Conservation (phyloP, 30 jellyfish, hydroid and myxozoan genomes). For the Chironex yamaguchii region DNA sequence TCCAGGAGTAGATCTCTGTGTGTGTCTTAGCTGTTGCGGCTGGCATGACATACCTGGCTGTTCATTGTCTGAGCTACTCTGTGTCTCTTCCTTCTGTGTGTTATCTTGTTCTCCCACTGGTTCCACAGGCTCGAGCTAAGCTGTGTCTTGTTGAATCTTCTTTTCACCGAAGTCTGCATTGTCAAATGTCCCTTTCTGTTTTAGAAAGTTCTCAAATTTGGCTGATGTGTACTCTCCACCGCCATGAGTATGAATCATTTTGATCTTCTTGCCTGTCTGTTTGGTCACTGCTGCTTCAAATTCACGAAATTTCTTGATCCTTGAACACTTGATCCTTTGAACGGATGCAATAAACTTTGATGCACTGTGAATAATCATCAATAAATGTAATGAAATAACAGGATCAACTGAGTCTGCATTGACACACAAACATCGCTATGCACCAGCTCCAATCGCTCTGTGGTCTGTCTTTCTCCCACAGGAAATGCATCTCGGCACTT, state of each 20-base stretch:
- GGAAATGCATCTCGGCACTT: slow-evolving; percentile 52
- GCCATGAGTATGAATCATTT: slow-evolving; percentile 47
- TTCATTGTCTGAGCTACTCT: too few relatives aligned
- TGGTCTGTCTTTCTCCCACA: slow-evolving; percentile 55
- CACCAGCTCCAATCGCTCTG: slow-evolving; percentile 22
- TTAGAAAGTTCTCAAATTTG: slow-evolving; percentile 24
- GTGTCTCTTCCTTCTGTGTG: too few relatives aligned
- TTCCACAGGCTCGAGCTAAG: too few relatives aligned
- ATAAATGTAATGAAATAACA: slow-evolving; percentile 30
- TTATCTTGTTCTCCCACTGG: too few relatives aligned
- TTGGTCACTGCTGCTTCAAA: slow-evolving; percentile 53
- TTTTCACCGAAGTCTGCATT: too few relatives aligned
- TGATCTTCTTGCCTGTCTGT: slow-evolving; percentile 31
- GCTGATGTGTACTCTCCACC: slow-evolving; percentile 76
- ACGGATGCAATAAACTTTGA: slow-evolving; percentile 16
- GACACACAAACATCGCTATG: slow-evolving; percentile 79
- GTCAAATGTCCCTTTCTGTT: slow-evolving; percentile 21
- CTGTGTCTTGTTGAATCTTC: too few relatives aligned
- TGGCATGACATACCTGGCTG: too few relatives aligned
- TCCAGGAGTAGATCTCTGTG: too few relatives aligned
- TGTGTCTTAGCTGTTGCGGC: too few relatives aligned
- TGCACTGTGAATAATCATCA: slow-evolving; percentile 23
- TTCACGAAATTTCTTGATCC: slow-evolving; percentile 28
- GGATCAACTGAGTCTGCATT: slow-evolving; percentile 41
- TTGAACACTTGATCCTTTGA: slow-evolving; percentile 46